Percentiles rank a stretch among this genome's conserved stretches.
Conservation (phyloP, 2,888 invertebrate genomes). For the Tetragnatha montana region DNA sequence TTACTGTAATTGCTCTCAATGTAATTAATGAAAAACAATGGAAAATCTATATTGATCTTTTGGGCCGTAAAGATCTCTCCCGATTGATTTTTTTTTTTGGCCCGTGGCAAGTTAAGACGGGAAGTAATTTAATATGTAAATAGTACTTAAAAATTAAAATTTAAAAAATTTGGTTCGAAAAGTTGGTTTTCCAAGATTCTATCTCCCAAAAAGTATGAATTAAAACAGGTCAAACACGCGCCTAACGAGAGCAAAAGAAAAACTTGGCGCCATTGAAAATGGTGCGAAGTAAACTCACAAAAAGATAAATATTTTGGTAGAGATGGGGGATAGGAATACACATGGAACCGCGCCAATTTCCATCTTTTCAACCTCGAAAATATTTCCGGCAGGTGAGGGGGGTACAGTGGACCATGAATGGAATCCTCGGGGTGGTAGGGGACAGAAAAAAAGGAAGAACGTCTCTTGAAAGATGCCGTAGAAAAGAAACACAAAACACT, state of each 20-base stretch:
- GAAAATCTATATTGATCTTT: no score
- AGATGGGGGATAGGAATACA: conserved; percentile 4
- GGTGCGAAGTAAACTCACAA: not conserved
- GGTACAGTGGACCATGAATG: conserved; percentile 25
- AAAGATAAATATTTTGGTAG: conserved; percentile 44
- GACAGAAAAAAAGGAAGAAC: conserved; percentile 15
- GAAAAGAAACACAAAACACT: conserved; percentile 16
- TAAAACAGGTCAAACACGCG: no score
- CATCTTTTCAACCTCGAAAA: conserved; percentile 28
- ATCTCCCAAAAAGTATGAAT: no score
- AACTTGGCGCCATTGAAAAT: not conserved
- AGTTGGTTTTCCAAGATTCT: no score
- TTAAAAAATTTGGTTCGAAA: no score
- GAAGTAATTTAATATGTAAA: no score
- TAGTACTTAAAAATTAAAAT: no score
- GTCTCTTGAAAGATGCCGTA: not conserved
- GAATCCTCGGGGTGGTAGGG: not conserved
- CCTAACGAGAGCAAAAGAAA: not conserved
- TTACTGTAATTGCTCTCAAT: no score
- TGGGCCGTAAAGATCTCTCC: no score
- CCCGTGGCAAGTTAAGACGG: no score
- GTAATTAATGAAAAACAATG: no score
- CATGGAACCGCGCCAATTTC: conserved; percentile 28
- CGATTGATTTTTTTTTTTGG: no score
- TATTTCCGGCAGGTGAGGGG: conserved; percentile 52